These are phyloP conservation scores for Saccostrea cuccullata DNA, from an alignment of 1,140 invertebrate species.

Conservation along the genomic window DNA sequence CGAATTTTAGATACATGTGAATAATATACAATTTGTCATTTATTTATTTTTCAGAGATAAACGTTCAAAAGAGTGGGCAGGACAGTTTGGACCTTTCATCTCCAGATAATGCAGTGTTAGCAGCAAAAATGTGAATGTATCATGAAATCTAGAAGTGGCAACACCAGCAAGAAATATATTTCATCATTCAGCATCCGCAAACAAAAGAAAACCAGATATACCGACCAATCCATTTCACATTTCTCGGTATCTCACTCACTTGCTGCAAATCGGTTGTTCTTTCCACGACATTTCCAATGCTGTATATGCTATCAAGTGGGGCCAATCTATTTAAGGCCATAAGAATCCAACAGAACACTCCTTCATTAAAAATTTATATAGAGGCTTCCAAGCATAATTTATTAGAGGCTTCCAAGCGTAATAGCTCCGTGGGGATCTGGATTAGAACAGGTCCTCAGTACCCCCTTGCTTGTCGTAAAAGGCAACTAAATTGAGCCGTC, in stretches of 20 bases:
- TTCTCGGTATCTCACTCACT: conserved; percentile 40
- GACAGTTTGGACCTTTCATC: no score
- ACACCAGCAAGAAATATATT: conserved; percentile 40
- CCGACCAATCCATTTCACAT: conserved; percentile 41
- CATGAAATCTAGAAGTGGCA: conserved; percentile 9
- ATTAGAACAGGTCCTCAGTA: no score
- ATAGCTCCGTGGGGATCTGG: no score
- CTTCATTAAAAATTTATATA: conserved; percentile 22
- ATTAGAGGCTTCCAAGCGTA: no score
- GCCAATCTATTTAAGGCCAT: conserved; percentile 32
- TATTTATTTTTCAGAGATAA: no score
- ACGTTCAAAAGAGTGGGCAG: no score
- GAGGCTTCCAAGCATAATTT: conserved; percentile 32
- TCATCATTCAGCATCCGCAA: conserved; percentile 17
- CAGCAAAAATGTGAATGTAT: conserved; percentile 21
- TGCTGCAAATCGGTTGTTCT: conserved; percentile 2
- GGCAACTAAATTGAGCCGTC: no score
- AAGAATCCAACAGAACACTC: conserved; percentile 38
- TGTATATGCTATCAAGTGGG: conserved; percentile 49
- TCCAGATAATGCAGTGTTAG: no score
- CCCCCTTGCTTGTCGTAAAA: no score
- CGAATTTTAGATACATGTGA: no score
- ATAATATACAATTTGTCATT: no score
- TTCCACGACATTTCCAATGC: conserved; percentile 1
- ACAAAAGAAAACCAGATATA: neutral